Evolutionary conservation across 2,113 vertebrate genomes (phyloP).

Genomic region (Heptranchias perlo): DNA sequence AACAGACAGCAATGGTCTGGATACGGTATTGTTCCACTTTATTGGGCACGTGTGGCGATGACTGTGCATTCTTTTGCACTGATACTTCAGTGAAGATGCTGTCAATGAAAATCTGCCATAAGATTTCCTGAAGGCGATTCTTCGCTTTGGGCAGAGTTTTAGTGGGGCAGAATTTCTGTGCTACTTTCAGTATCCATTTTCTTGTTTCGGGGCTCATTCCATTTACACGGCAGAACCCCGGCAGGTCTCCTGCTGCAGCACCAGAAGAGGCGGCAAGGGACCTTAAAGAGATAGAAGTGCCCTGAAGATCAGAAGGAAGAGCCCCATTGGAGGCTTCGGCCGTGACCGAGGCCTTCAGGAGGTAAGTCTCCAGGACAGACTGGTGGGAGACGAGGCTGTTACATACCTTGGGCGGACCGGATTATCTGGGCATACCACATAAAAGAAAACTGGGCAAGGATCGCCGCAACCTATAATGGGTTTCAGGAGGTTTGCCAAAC

Average conservation of each 20-base stretch:
- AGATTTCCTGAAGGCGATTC: neutral
- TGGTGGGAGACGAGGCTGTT: too few species aligned
- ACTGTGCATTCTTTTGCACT: neutral
- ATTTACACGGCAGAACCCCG: neutral
- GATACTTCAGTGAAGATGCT: neutral
- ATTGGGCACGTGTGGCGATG: neutral
- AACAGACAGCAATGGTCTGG: neutral
- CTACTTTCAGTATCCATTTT: neutral
- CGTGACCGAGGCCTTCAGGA: neutral
- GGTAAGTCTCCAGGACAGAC: too few species aligned
- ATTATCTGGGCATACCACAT: too few species aligned
- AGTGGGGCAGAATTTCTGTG: too few species aligned
- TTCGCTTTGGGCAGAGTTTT: too few species aligned
- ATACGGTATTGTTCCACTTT: neutral
- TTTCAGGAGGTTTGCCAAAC: too few species aligned
- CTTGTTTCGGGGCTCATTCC: neutral
- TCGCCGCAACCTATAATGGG: too few species aligned
- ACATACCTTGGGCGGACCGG: too few species aligned
- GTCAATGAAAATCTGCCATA: neutral
- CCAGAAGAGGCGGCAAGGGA: neutral
- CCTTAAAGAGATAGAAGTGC: neutral
- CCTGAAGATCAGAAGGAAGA: neutral
- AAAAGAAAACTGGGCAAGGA: too few species aligned
- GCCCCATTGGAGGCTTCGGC: neutral
- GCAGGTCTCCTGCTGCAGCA: neutral